phyloP scores from a whole-genome alignment of 2,888 invertebrate species.

The Ophion ventricosus region DNA sequence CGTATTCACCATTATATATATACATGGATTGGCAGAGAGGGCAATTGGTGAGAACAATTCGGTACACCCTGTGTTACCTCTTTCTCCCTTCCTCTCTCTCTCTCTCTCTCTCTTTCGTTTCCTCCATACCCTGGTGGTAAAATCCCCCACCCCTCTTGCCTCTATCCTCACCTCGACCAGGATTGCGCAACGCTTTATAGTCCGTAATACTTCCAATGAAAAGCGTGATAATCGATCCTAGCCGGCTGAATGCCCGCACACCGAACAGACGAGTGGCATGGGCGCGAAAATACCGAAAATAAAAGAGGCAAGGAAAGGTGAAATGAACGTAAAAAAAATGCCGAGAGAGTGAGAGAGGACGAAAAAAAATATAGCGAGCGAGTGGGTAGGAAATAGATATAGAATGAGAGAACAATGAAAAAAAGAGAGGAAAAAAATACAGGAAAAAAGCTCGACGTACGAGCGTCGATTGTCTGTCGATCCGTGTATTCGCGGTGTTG shows the following conservation, averaged over 20 bases:
- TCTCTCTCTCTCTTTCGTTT: slow-evolving; percentile 27
- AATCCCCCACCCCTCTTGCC: not conserved
- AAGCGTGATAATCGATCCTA: slow-evolving; percentile 69
- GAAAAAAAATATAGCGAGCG: slow-evolving; percentile 29
- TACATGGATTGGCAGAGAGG: slow-evolving; percentile 15
- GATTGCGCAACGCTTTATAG: slow-evolving; percentile 69
- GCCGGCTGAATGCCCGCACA: slow-evolving; percentile 59
- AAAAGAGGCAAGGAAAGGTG: slow-evolving; percentile 54
- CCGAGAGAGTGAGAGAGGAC: slow-evolving; percentile 9
- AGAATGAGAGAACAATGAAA: slow-evolving; percentile 21
- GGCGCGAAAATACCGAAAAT: slow-evolving; percentile 60
- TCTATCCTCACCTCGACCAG: slow-evolving; percentile 16
- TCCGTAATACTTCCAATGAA: slow-evolving; percentile 68
- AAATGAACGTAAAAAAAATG: slow-evolving; percentile 58
- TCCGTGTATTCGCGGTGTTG: slow-evolving; percentile 58
- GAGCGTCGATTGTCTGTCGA: slow-evolving; percentile 62
- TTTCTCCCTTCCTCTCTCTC: slow-evolving; percentile 29
- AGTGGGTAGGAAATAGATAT: not conserved
- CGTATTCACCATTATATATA: slow-evolving; percentile 22
- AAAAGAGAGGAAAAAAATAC: slow-evolving; percentile 30
- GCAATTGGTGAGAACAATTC: slow-evolving; percentile 58
- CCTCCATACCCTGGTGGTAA: slow-evolving; percentile 29
- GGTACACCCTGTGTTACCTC: slow-evolving; percentile 38
- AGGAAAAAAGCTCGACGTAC: slow-evolving; percentile 50
- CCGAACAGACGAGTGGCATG: slow-evolving; percentile 61